phyloP scores from a whole-genome alignment of 1,140 invertebrate species.

The Trichonephila clavipes region DNA sequence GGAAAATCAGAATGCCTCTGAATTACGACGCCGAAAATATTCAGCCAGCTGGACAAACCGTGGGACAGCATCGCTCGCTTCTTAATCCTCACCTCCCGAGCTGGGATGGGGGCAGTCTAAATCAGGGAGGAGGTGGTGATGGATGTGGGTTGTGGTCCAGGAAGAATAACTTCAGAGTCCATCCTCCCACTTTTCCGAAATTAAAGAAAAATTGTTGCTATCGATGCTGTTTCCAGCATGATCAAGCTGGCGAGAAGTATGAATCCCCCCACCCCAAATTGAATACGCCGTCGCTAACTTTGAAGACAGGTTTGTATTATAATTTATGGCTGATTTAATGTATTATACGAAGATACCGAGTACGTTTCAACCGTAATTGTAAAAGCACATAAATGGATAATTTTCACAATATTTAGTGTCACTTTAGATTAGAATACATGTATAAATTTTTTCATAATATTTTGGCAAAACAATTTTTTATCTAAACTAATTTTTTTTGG shows the following conservation, averaged over 20 bases:
- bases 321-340: no score
- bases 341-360: no score
- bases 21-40: no score
- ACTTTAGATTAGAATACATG: no score
- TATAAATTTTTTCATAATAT: no score
- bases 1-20: no score
- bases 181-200: neutral
- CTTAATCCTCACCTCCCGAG: neutral
- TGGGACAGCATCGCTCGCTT: neutral
- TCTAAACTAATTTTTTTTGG: no score
- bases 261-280: neutral
- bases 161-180: neutral
- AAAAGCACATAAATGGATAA: no score
- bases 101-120: neutral
- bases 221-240: neutral
- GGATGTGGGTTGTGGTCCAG: constrained; percentile 34
- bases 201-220: neutral
- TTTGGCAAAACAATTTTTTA: no score
- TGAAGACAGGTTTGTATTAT: neutral
- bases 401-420: no score
- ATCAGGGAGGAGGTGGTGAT: neutral
- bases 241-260: neutral
- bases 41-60: neutral
- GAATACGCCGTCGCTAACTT: neutral
- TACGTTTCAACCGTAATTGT: no score